phyloP scores from a whole-genome alignment of 2,113 vertebrate genomes.

The Paracanthobrama guichenoti region DNA sequence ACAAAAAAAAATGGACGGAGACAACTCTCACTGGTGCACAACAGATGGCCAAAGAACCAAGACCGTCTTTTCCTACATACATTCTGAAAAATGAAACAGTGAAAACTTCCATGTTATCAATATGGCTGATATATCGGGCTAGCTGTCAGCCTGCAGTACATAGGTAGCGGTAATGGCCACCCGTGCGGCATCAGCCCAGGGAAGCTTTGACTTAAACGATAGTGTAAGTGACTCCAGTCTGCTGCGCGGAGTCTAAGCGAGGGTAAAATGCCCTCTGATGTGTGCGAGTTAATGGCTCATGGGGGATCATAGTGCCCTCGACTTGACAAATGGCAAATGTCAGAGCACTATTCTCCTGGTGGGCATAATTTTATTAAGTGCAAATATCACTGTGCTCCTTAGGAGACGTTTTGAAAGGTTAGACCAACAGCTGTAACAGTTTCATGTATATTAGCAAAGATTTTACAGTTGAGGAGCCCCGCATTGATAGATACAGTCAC shows the following conservation, averaged over 20 bases:
- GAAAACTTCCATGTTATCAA: constrained; percentile 16
- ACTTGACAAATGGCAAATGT: constrained; percentile 86
- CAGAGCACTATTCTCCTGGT: constrained; percentile 82
- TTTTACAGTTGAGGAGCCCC: constrained; percentile 68
- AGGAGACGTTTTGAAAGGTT: constrained; percentile 82
- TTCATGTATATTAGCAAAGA: constrained; percentile 77
- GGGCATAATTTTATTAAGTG: constrained; percentile 85
- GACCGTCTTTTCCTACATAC: neutral
- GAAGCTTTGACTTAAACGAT: constrained; percentile 47
- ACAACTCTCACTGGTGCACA: neutral
- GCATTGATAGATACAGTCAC: constrained; percentile 74
- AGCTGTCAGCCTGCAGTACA: neutral
- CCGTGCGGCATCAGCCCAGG: constrained; percentile 35
- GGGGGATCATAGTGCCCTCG: constrained; percentile 73
- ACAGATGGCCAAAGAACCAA: neutral
- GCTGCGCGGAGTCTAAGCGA: constrained; percentile 20
- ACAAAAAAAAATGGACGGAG: neutral
- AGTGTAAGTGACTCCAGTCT: constrained; percentile 46
- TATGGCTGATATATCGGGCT: constrained; percentile 17
- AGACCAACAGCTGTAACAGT: constrained; percentile 80
- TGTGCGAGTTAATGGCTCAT: constrained; percentile 76
- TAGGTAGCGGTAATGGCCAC: constrained; percentile 38
- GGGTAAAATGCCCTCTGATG: constrained; percentile 54
- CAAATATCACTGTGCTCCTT: constrained; percentile 84
- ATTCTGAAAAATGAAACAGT: neutral